Evolutionary conservation across 1,140 invertebrate genomes (phyloP).

Genomic region (Teleogryllus occipitalis): DNA sequence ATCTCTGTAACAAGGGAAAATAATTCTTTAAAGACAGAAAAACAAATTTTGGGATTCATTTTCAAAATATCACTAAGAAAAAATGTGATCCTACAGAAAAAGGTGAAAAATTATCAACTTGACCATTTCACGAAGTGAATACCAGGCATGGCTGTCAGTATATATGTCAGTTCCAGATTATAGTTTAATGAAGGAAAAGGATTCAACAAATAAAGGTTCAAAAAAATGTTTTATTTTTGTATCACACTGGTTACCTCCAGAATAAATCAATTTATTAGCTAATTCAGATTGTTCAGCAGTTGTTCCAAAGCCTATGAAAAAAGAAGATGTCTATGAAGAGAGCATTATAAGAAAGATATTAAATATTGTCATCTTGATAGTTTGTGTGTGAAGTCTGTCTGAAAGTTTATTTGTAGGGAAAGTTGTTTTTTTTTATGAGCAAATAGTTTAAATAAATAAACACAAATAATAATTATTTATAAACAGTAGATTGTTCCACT

Average conservation of each 20-base stretch:
- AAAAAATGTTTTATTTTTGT: too few species aligned
- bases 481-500: too few species aligned
- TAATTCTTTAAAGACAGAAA: slow-evolving; percentile 12
- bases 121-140: background rate
- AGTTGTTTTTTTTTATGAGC: too few species aligned
- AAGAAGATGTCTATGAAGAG: background rate
- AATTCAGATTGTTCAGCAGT: slow-evolving; percentile 70
- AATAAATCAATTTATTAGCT: slow-evolving; percentile 77
- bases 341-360: too few species aligned
- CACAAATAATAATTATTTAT: too few species aligned
- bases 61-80: background rate
- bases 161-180: background rate
- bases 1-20: slow-evolving; percentile 1
- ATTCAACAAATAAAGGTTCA: too few species aligned
- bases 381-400: too few species aligned
- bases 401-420: too few species aligned
- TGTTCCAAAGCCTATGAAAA: slow-evolving; percentile 52
- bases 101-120: too few species aligned
- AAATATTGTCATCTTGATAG: too few species aligned
- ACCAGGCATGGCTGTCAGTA: background rate
- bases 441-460: too few species aligned
- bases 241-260: slow-evolving; percentile 52
- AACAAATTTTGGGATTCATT: slow-evolving; percentile 7
- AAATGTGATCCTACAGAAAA: too few species aligned
- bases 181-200: background rate